Base-by-base conservation (phyloP, 30 jellyfish, hydroid and myxozoan species). In the Aurelia aurita region DNA sequence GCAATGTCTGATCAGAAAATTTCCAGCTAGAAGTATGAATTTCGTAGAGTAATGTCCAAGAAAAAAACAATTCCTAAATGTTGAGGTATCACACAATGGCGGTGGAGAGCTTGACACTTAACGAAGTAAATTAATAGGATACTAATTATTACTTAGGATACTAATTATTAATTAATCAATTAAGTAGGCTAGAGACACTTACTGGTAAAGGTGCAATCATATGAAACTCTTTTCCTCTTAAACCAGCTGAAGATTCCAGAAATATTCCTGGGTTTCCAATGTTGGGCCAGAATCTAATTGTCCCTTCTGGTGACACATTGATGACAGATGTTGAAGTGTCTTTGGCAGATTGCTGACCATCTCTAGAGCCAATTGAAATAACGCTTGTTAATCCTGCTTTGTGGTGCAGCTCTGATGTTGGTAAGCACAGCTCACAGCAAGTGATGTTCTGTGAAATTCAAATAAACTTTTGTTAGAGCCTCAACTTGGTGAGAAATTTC, bases 221-320 rank as follows among this genome's bases (percentile, higher is more conserved):
- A 70, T 80, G 89, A 72, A 84, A 94, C 58, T 89, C 97, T 51
- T 94, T 94, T 44, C 99, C 99, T 22, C 80, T 75, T 18, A 82
- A 62, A 6, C 94, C 90, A 25, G 93, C 88, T 0, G 89, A 64
- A 15, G 95, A 62, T 72, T 88, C 99, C 35, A 79, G 49, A 54
- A 67, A 85, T 13, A 89, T 67, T 10, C 98, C 89, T 0, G 96
- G 97, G 25, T 66, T 85, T 3, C 92, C 72, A 22, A 94, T 72
- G 69, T 88, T 87, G 5, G 97, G 97, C 99, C 99, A 94, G 39
- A 34, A 83, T 58, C 97, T 79, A 25, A 89, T 57, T 27, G 58
- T 58, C 31, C 99, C 99, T 63, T 89, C 99, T 9, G 99, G 97
- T 10, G 99, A 88, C 3, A 94, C 86, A 80, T 59, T 83, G 67